Conservation (phyloP, 2,888 invertebrate species). For the Neoitamus cyanurus region DNA sequence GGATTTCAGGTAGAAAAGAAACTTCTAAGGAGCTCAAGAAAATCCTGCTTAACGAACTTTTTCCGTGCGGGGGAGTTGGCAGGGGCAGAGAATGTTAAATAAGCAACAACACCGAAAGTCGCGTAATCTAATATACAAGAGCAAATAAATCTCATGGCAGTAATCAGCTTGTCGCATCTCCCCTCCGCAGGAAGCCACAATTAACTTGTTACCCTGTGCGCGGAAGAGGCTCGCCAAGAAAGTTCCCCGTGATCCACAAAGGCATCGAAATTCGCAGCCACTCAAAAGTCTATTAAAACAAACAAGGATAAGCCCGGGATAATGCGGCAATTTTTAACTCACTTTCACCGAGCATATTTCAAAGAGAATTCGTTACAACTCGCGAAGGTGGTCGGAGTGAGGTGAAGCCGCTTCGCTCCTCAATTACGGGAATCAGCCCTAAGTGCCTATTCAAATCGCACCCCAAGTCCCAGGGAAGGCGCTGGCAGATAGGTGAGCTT, state of each 20-base stretch:
- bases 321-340: constrained; percentile 46
- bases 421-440: constrained; percentile 32
- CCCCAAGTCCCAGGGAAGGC: neutral
- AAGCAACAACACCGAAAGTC: neutral
- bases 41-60: neutral
- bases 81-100: neutral
- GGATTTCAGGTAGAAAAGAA: neutral
- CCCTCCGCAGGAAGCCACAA: constrained; percentile 36
- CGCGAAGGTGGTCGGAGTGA: constrained; percentile 27
- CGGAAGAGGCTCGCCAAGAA: neutral
- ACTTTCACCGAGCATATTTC: constrained; percentile 43
- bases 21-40: neutral
- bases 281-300: constrained; percentile 46
- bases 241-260: constrained; percentile 13
- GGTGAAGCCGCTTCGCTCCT: constrained; percentile 26
- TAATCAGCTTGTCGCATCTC: constrained; percentile 36
- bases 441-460: constrained; percentile 30
- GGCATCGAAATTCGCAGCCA: constrained; percentile 36
- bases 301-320: constrained; percentile 43
- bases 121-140: constrained; percentile 27
- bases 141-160: constrained; percentile 29
- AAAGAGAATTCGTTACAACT: constrained; percentile 44
- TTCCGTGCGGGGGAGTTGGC: neutral
- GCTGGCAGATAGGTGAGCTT: constrained; percentile 33
- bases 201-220: constrained; percentile 39